phyloP scores from a whole-genome alignment of 2,888 invertebrate species.

The Cotesia congregata region DNA sequence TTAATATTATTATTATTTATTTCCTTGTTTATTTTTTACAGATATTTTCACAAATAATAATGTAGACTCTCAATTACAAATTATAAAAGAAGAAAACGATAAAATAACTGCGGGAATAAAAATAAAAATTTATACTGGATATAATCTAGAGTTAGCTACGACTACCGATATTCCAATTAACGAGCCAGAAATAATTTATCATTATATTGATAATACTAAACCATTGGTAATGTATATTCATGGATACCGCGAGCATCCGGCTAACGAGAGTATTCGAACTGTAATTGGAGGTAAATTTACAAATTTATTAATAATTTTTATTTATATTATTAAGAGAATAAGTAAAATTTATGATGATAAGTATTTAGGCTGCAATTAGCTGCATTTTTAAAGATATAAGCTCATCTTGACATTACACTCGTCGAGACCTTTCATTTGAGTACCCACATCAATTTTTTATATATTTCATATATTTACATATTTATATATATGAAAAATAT shows the following conservation, averaged over 20 bases:
- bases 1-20: not conserved
- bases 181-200: conserved; percentile 41
- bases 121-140: not conserved
- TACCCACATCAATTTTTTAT: too few relatives aligned
- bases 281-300: conserved; percentile 49
- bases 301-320: too few relatives aligned
- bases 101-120: not conserved
- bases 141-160: conserved; percentile 20
- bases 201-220: conserved; percentile 44
- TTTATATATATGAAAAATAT: too few relatives aligned
- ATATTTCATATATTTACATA: too few relatives aligned
- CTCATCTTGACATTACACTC: too few relatives aligned
- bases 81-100: not conserved
- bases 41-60: not conserved
- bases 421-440: too few relatives aligned
- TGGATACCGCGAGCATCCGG: conserved; percentile 51
- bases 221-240: conserved; percentile 53
- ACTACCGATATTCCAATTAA: conserved; percentile 33
- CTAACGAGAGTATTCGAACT: conserved; percentile 51
- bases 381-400: too few relatives aligned
- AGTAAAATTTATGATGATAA: too few relatives aligned
- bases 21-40: not conserved
- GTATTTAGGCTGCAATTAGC: too few relatives aligned
- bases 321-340: too few relatives aligned
- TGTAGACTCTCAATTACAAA: not conserved